phyloP scores from a whole-genome alignment of 2,888 invertebrate genomes.

The Lasioglossum villosulum region DNA sequence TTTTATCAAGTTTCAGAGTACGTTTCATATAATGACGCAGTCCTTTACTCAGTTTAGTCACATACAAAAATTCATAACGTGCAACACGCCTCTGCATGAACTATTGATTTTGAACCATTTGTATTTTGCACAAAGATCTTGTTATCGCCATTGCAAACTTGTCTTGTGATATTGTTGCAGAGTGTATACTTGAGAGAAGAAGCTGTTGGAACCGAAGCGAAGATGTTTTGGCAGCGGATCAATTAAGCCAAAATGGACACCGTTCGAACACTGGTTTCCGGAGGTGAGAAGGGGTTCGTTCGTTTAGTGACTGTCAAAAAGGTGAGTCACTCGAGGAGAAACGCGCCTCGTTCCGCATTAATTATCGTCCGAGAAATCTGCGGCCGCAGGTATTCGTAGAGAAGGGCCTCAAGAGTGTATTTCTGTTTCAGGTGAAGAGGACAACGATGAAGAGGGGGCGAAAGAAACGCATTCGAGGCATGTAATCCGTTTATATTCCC shows the following conservation, averaged over 20 bases:
- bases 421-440: slow-evolving; percentile 48
- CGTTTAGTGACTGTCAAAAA: slow-evolving; percentile 46
- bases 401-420: slow-evolving; percentile 33
- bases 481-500: slow-evolving; percentile 76
- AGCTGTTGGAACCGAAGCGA: not conserved
- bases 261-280: not conserved
- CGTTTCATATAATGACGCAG: too few species aligned
- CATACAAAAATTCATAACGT: not conserved
- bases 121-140: too few species aligned
- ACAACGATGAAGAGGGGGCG: slow-evolving; percentile 42
- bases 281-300: not conserved
- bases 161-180: not conserved
- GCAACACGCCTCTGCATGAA: not conserved
- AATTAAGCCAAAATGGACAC: not conserved
- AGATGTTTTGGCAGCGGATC: slow-evolving; percentile 24
- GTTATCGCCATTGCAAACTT: too few species aligned
- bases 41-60: not conserved
- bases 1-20: too few species aligned
- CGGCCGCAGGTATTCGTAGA: slow-evolving; percentile 62
- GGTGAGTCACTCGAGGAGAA: slow-evolving; percentile 40
- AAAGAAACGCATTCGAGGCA: slow-evolving; percentile 72
- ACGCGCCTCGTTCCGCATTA: slow-evolving; percentile 68
- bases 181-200: not conserved
- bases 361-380: slow-evolving; percentile 66
- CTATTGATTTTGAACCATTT: too few species aligned